These are phyloP conservation scores for Andrena haemorrhoa DNA, from an alignment of 2,888 invertebrate species.

Conservation along the genomic window DNA sequence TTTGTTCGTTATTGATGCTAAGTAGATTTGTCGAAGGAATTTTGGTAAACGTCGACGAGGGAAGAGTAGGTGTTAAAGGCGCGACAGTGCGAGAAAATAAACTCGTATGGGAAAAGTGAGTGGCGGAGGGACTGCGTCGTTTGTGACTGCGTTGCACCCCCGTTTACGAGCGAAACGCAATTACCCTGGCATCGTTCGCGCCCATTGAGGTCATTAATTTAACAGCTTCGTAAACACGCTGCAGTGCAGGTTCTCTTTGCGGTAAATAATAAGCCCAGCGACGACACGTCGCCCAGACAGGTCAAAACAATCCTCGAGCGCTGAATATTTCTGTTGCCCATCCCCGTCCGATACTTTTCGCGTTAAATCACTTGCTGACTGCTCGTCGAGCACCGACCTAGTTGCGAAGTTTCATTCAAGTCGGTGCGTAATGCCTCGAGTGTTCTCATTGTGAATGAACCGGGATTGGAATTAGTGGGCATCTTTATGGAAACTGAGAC, in stretches of 20 bases:
- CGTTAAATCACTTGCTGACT: slow-evolving; percentile 24
- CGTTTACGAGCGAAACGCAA: slow-evolving; percentile 40
- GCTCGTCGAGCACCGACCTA: slow-evolving; percentile 14
- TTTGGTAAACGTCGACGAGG: no score
- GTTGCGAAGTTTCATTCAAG: slow-evolving; percentile 48
- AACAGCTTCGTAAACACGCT: slow-evolving; percentile 12
- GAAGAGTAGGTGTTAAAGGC: no score
- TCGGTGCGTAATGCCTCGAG: slow-evolving; percentile 30
- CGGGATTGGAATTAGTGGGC: slow-evolving; percentile 17
- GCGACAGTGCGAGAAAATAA: not conserved
- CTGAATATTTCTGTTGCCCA: not conserved
- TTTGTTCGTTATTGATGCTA: no score
- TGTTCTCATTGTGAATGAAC: slow-evolving; percentile 34
- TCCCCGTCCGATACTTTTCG: not conserved
- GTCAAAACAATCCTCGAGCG: not conserved
- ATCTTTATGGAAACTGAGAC: slow-evolving; percentile 4
- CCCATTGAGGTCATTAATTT: slow-evolving; percentile 58
- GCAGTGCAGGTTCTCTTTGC: slow-evolving; percentile 9
- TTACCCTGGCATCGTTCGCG: slow-evolving; percentile 47
- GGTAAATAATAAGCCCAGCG: not conserved
- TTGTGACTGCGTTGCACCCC: slow-evolving; percentile 22
- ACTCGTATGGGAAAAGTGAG: not conserved
- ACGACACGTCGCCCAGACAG: no score
- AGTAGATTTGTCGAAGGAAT: no score
- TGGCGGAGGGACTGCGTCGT: slow-evolving; percentile 1